Evolutionary conservation across 2,888 invertebrate genomes (phyloP).

Genomic region (Biston stratarius): DNA sequence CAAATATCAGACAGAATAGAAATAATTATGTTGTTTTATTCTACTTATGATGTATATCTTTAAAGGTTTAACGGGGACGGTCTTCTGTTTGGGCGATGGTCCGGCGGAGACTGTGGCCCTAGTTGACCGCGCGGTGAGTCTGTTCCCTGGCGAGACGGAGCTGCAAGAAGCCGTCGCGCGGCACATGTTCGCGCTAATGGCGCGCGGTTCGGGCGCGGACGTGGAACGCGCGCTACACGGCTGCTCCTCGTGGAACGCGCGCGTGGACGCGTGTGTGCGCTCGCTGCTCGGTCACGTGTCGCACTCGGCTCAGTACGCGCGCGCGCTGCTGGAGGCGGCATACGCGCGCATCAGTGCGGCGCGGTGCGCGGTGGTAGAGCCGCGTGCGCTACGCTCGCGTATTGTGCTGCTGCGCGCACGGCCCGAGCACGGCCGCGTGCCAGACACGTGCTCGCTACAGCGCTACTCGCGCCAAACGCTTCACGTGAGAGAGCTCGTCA

Average conservation of each 20-base stretch:
- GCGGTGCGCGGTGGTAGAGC: slow-evolving; percentile 40
- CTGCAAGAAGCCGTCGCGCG: slow-evolving; percentile 59
- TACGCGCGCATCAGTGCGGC: slow-evolving; percentile 51
- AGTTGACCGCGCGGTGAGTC: slow-evolving; percentile 52
- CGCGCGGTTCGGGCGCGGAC: slow-evolving; percentile 27
- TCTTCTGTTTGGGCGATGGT: slow-evolving; percentile 64
- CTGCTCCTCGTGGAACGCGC: slow-evolving; percentile 49
- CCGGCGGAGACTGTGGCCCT: slow-evolving; percentile 56
- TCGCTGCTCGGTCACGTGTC: slow-evolving; percentile 57
- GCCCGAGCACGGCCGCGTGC: slow-evolving; percentile 28
- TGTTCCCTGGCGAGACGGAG: slow-evolving; percentile 49
- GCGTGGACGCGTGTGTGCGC: slow-evolving; percentile 56
- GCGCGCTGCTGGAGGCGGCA: slow-evolving; percentile 57
- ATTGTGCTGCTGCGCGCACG: slow-evolving; percentile 52
- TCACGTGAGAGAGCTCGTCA: slow-evolving; percentile 49
- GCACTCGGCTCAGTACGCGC: slow-evolving; percentile 65
- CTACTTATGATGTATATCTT: no score
- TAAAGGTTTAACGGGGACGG: slow-evolving; percentile 62
- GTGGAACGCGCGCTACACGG: slow-evolving; percentile 41
- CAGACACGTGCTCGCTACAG: slow-evolving; percentile 32
- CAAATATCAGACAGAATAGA: no score
- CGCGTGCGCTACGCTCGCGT: slow-evolving; percentile 46
- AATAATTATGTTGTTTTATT: no score
- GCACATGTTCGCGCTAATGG: slow-evolving; percentile 64
- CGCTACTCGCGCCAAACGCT: slow-evolving; percentile 52